Evolutionary conservation across 1,140 invertebrate species (phyloP).

Genomic region (Venustaconcha ellipsiformis): DNA sequence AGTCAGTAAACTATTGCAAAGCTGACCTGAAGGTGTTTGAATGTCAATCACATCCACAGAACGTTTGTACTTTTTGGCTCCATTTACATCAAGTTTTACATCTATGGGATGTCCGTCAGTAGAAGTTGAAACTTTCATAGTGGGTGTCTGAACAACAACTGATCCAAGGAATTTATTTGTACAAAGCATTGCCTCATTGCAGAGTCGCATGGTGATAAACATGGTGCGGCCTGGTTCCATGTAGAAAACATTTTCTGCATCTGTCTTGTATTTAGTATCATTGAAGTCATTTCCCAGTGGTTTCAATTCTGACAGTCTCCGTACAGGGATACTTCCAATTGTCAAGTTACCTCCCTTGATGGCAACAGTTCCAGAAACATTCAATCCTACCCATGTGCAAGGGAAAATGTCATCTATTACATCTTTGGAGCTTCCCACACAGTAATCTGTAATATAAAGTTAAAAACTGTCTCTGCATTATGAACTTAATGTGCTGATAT

Average conservation of each 20-base stretch:
- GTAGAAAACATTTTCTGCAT: slow-evolving; percentile 12
- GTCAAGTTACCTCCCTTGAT: slow-evolving; percentile 14
- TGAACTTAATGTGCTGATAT: too few species aligned
- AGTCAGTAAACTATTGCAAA: too few species aligned
- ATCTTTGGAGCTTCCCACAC: slow-evolving; percentile 20
- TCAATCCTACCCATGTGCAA: slow-evolving; percentile 21
- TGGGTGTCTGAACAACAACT: not conserved
- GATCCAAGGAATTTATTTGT: slow-evolving; percentile 15
- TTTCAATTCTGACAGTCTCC: slow-evolving; percentile 11
- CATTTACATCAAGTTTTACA: too few species aligned
- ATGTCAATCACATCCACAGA: too few species aligned
- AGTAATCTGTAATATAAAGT: slow-evolving; percentile 18
- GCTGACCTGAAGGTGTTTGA: too few species aligned
- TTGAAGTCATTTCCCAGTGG: slow-evolving; percentile 2
- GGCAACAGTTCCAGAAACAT: slow-evolving; percentile 20
- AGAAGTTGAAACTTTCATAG: too few species aligned
- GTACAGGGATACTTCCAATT: not conserved
- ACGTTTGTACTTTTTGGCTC: too few species aligned
- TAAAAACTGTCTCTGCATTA: too few species aligned
- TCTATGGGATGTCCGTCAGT: too few species aligned
- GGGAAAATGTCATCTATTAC: slow-evolving; percentile 19
- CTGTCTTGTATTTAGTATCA: not conserved
- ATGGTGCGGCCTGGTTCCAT: slow-evolving; percentile 23
- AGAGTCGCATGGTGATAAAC: slow-evolving; percentile 20
- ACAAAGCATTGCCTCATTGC: slow-evolving; percentile 24